Conservation (phyloP, 2,113 vertebrate species). For the Siniperca chuatsi region DNA sequence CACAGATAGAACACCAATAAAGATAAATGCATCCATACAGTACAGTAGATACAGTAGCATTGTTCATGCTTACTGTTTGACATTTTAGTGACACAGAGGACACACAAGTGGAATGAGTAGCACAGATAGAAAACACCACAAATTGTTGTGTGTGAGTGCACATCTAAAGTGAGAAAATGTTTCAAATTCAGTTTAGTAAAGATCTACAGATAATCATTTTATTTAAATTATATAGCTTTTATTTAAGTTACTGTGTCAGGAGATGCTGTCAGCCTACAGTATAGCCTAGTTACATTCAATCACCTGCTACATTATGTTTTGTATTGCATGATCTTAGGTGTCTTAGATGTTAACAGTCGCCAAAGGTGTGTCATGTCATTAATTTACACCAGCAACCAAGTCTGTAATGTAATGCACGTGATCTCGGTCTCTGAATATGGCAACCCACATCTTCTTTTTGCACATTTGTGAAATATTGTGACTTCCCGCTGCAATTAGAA, state of each 20-base stretch:
- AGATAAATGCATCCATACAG: background rate
- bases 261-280: background rate
- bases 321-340: background rate
- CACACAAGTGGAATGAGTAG: background rate
- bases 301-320: background rate
- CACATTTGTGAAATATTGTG: background rate
- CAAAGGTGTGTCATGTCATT: conserved; percentile 11
- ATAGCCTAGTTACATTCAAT: background rate
- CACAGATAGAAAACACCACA: background rate
- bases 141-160: background rate
- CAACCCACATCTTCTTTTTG: background rate
- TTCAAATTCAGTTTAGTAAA: background rate
- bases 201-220: background rate
- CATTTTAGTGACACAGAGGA: background rate
- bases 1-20: background rate
- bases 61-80: conserved; percentile 5
- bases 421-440: background rate
- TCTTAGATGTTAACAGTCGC: background rate
- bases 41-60: background rate
- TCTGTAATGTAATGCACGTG: background rate
- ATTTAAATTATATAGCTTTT: background rate
- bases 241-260: background rate
- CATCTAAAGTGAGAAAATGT: background rate
- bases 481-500: background rate
- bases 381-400: conserved; percentile 8